Evolutionary conservation across 2,888 invertebrate genomes (phyloP), one percentile per base, ranked within the genome.

Genomic region (Euproctis similis): DNA sequence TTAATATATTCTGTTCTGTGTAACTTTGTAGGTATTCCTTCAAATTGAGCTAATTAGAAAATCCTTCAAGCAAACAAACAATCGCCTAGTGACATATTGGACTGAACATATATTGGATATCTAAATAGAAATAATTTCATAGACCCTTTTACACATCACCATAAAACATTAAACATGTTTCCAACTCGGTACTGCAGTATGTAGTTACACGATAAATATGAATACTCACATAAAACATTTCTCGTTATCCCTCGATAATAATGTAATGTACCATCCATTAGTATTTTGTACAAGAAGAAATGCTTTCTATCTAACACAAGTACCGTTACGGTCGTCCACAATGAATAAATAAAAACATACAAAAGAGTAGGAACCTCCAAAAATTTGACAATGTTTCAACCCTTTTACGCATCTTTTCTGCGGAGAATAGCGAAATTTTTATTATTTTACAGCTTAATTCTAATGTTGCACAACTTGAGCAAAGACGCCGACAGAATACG

Each of bases 371-470:
- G 72, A 68, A 75, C 61, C 61, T 53, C 34, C 49, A 37, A n/a
- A n/a, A n/a, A n/a, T n/a, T 48, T 57, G 59, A 52, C 70, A 68
- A 65, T 43, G 59, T 70, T n/a, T 67, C 68, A 77, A 77, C 82
- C 81, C 80, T 84, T 84, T 50, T 77, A 60, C 66, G 64, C 65
- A 68, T 55, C 54, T 71, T 77, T 80, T 80, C 72, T 73, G 82
- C 80, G 42, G 61, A 71, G 67, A 80, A 82, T 73, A 63, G 72
- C 74, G 73, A 74, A 71, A 73, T 72, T 78, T 77, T 75, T 80
- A 82, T 82, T 74, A 63, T 56, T 84, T 84, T 82, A 84, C 70
- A 50, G 68, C 71, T 37, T 30, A 31, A 48, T 57, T 62, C 53
- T 50, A 71, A 72, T 61, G 58, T 78, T 77, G 81, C 81, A 71